phyloP scores from a whole-genome alignment of 2,888 invertebrate species.

The Nesidiocoris tenuis region DNA sequence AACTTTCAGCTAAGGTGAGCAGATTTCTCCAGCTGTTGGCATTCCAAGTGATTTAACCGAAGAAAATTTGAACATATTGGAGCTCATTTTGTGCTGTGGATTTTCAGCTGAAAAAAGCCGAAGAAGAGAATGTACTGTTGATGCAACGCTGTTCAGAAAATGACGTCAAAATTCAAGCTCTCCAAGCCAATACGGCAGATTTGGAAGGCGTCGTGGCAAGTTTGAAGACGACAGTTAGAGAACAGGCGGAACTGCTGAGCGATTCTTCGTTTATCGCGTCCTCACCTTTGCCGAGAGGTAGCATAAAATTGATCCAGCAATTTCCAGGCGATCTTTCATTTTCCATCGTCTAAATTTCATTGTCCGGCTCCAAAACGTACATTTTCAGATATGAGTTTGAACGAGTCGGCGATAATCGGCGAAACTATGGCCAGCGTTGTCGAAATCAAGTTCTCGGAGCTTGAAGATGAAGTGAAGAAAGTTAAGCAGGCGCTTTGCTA shows the following conservation, averaged over 20 bases:
- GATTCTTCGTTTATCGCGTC: conserved; percentile 14
- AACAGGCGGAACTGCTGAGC: conserved; percentile 22
- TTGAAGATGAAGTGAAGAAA: conserved; percentile 13
- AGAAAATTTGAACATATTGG: too few relatives aligned
- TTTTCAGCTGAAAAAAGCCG: conserved; percentile 15
- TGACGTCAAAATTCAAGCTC: conserved; percentile 3
- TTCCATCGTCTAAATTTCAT: background rate
- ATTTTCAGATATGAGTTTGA: conserved; percentile 20
- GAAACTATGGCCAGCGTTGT: conserved; percentile 36
- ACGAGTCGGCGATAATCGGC: conserved; percentile 16
- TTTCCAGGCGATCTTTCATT: background rate
- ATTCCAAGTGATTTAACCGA: too few relatives aligned
- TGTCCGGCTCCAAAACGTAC: background rate
- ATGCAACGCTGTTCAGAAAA: conserved; percentile 1
- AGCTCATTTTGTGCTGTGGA: background rate
- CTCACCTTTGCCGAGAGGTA: conserved; percentile 21
- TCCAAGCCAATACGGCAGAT: conserved; percentile 18
- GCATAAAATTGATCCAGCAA: background rate
- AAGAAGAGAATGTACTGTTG: conserved; percentile 21
- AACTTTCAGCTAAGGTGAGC: conserved; percentile 10
- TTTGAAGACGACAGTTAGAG: conserved; percentile 15
- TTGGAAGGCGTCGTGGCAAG: conserved; percentile 14
- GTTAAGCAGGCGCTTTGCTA: background rate
- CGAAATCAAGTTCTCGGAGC: conserved; percentile 26
- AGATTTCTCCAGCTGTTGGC: too few relatives aligned